Evolutionary conservation across 2,113 vertebrate species (phyloP), one percentile per base, ranked within the genome.

Genomic region (Oryzias melastigma): DNA sequence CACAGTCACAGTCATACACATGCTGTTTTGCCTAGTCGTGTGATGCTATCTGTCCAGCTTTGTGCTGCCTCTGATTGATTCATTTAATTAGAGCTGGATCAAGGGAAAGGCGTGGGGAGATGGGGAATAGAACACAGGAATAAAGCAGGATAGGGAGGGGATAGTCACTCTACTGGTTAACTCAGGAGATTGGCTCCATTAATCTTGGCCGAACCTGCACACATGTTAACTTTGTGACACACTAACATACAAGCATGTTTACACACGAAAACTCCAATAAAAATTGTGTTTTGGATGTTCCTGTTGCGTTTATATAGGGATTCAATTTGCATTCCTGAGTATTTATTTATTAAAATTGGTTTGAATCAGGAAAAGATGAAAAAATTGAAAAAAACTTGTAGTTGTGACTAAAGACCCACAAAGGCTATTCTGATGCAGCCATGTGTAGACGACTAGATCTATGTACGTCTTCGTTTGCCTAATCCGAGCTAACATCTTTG

Each of bases 61-160:
- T 72, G 67, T 40, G 70, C 12, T 57, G 64, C 73, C 76, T 74
- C 90, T 92, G 91, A 93, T 69, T 90, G 90, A 93, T 93, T 90
- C 69, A 91, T 90, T 91, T 94, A 92, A 93, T 93, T 93, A 90
- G 78, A 88, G 86, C 35, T 81, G 62, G 77, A 84, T 82, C 60
- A 62, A 80, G 48, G 52, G 70, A 86, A 78, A 65, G 52, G 45
- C 50, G 63, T 5, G 58, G 61, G 58, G 74, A 62, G 57, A 70
- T 48, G 59, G 71, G 52, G 80, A 70, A 59, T 20, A 48, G 65
- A 65, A 62, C n/a, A 55, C 72, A 73, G 45, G 65, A 60, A 67
- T 66, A 78, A 81, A 60, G 69, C 58, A 48, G 68, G 71, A 63
- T 58, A 59, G 77, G 73, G 67, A 67, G 59, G 58, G 62, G 83